Base-by-base conservation (phyloP, 2,888 invertebrate genomes). In the Drosophila kuntzei region DNA sequence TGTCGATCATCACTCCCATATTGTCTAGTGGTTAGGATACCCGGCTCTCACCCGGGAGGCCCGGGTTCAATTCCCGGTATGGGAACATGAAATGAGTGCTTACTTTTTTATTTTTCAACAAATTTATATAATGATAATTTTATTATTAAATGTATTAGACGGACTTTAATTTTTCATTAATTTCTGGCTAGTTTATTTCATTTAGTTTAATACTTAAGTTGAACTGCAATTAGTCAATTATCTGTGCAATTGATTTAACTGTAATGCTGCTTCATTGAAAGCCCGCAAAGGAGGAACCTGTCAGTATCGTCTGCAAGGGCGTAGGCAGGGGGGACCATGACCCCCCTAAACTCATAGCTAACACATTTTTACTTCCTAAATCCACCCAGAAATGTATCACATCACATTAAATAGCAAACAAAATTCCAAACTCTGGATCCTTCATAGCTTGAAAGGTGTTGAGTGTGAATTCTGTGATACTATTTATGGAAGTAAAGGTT, bases 21-120 rank as follows among this genome's bases (percentile, higher is more conserved):
- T 81, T 80, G 84, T 81, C 84, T 81, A 81, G 81, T 81, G 81
- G 81, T 84, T 81, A 81, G 80, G 80, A 80, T 80, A 80, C 81
- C 80, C 84, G 80, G 80, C 80, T 80, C 81, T 80, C 80, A 80
- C 80, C 80, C 80, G 84, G 80, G 81, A 80, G 79, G 79, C 80
- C 80, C 80, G 80, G 84, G 80, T 80, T 80, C 80, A 84, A 80
- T 80, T 80, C 80, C 80, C 80, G 84, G 80, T 80, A 83, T 80
- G 80, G 80, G 80, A 80, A 82, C 0, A 6, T 2, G 1, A 5
- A n/a, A n/a, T n/a, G 1, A 18, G 7, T 16, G 12, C 1, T 14
- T 18, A 9, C 39, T 25, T 11, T 9, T 43, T 29, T 12, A 16
- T n/a, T 11, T 34, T 44, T 22, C 5, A 22, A 3, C n/a, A n/a